Evolutionary conservation across 2,113 vertebrate genomes (phyloP).

Genomic region (Oceanites oceanicus): DNA sequence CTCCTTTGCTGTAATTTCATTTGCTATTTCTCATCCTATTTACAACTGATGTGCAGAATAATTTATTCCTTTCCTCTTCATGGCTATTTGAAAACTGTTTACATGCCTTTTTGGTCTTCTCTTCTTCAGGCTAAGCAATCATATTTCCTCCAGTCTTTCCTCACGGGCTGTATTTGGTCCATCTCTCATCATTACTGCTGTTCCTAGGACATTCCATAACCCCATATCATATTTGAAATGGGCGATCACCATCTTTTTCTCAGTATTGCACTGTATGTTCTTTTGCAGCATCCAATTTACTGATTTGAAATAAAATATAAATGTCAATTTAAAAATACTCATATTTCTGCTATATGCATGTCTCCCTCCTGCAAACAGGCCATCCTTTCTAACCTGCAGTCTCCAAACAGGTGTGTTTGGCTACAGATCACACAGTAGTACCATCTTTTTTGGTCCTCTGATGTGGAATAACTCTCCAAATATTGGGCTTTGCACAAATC

Average conservation of each 20-base stretch:
- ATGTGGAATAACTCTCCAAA: neutral
- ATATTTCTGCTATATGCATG: neutral
- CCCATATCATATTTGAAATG: neutral
- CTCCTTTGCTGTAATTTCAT: neutral
- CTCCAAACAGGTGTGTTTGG: neutral
- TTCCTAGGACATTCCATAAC: neutral
- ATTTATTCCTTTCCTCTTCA: neutral
- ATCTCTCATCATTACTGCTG: neutral
- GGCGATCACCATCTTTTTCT: neutral
- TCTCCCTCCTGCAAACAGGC: neutral
- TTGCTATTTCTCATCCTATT: neutral
- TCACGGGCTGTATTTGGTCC: neutral
- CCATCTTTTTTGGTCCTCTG: neutral
- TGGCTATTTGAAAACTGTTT: neutral
- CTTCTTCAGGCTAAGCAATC: neutral
- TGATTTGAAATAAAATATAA: neutral
- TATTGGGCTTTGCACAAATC: neutral
- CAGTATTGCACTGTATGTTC: neutral
- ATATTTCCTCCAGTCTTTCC: neutral
- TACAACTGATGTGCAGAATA: neutral
- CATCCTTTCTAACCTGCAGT: neutral
- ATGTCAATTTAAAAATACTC: neutral
- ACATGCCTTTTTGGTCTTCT: neutral
- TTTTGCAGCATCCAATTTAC: neutral
- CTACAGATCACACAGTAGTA: neutral